A percentile compares a stretch with the other conserved stretches of the same genome.
Evolutionary conservation across 2,797 vertebrate genomes (phyloP).

Genomic region (Crypturellus tataupa): DNA sequence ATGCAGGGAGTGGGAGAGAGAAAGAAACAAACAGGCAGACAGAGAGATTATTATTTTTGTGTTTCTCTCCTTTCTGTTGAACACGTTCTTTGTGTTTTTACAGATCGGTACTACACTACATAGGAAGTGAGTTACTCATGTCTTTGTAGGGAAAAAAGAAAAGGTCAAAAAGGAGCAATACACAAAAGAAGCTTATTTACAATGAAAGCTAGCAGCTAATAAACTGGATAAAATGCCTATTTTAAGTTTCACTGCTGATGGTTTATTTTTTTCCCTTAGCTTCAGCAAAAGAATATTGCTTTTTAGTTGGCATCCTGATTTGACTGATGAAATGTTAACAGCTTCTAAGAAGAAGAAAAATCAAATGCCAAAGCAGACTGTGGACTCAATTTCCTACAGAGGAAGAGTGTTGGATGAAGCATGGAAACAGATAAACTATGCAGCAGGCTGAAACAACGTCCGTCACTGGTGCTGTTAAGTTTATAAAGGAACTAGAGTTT

Average conservation of each 20-base stretch:
- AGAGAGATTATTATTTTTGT: not conserved
- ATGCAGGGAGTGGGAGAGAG: not conserved
- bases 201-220: not conserved
- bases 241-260: not conserved
- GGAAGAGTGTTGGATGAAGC: not conserved
- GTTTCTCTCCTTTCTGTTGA: slow-evolving; percentile 9
- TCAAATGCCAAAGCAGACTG: not conserved
- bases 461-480: not conserved
- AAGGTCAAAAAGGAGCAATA: not conserved
- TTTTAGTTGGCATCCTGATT: not conserved
- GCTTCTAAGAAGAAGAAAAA: not conserved
- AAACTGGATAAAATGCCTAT: not conserved
- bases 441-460: not conserved
- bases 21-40: not conserved
- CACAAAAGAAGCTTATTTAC: not conserved
- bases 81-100: not conserved
- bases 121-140: not conserved
- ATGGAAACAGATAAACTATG: not conserved
- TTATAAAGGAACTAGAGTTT: not conserved
- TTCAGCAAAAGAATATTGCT: not conserved
- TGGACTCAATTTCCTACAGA: not conserved
- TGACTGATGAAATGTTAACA: not conserved
- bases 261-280: not conserved
- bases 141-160: not conserved
- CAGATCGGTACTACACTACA: not conserved